Percentiles rank a stretch among this genome's conserved stretches.
These are phyloP conservation scores for Galemys pyrenaicus DNA, from an alignment of 2,113 vertebrate genomes.

Conservation along the genomic window DNA sequence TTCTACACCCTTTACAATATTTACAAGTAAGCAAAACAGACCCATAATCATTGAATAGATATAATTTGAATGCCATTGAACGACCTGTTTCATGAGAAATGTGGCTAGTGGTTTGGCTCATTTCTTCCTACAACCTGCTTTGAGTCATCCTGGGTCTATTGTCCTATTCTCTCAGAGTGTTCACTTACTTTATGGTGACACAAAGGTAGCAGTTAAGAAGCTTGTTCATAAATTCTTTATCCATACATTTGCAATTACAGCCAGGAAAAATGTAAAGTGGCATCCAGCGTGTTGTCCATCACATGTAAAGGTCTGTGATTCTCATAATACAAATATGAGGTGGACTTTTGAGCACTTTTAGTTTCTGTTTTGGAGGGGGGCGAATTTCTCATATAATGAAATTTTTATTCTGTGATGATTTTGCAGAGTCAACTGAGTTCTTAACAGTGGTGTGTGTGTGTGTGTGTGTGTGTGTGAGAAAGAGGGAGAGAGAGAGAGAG, in stretches of 20 bases:
- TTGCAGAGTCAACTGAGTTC: neutral
- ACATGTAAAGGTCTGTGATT: neutral
- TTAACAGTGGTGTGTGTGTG: neutral
- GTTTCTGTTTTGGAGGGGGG: neutral
- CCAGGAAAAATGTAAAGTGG: neutral
- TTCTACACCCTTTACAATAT: neutral
- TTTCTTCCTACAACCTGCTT: neutral
- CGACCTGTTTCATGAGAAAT: neutral
- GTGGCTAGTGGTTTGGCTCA: neutral
- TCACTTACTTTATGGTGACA: conserved; percentile 26
- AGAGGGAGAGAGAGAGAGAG: too few species aligned
- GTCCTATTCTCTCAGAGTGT: neutral
- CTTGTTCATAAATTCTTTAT: neutral
- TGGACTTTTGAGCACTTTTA: neutral
- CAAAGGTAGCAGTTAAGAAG: neutral
- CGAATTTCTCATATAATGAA: too few species aligned
- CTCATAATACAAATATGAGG: neutral
- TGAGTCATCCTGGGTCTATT: neutral
- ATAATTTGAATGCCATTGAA: neutral
- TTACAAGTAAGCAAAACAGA: neutral
- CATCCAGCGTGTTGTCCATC: neutral
- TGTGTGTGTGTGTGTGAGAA: too few species aligned
- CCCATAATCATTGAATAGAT: neutral
- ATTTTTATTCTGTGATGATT: conserved; percentile 7
- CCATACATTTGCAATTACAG: neutral